Base-by-base conservation (phyloP, 37 sponge, comb jelly and placozoan species). In the Beroe ovata region DNA sequence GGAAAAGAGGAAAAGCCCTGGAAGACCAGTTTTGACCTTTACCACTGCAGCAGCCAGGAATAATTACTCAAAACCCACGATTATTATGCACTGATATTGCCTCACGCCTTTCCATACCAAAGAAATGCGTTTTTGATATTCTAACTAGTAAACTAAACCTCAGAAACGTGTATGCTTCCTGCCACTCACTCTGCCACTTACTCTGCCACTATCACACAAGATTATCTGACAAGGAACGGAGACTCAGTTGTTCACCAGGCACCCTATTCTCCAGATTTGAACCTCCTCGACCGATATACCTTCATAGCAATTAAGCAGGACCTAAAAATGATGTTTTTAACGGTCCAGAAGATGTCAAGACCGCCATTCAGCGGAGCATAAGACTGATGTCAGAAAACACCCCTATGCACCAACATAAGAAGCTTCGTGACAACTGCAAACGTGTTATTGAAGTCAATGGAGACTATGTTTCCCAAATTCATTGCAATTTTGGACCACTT, bases 241-340 rank as follows among this genome's bases (percentile, higher is more conserved):
- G 18, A 19, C 59, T 58, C 18, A 58, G 59, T 58, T 58, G 59
- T 58, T 58, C 59, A 58, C 59, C 59, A 58, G 59, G 59, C 59
- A 58, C 59, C 59, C 59, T 58, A 58, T 58, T 58, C 59, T n/a
- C n/a, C n/a, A 58, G 59, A 58, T 58, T 58, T 58, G 18, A 58
- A 58, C 59, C 59, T 58, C 59, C 59, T 58, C 59, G 59, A 58
- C 59, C 11, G 59, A 58, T 58, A 58, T 58, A 58, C 18, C 16
- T 58, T 58, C 11, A 58, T 11, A 58, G 59, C 18, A 58, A 58
- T 58, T 18, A 58, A 58, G 59, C 59, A 58, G 59, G 18, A 58
- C 59, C 59, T 58, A 19, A 18, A 58, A 58, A 58, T 58, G 59
- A 58, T 58, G 59, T 19, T 58, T 58, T 18, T 58, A 18, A 58